These are phyloP conservation scores for Pelecanoides urinatrix DNA, from an alignment of 2,113 vertebrate genomes.

Conservation along the genomic window DNA sequence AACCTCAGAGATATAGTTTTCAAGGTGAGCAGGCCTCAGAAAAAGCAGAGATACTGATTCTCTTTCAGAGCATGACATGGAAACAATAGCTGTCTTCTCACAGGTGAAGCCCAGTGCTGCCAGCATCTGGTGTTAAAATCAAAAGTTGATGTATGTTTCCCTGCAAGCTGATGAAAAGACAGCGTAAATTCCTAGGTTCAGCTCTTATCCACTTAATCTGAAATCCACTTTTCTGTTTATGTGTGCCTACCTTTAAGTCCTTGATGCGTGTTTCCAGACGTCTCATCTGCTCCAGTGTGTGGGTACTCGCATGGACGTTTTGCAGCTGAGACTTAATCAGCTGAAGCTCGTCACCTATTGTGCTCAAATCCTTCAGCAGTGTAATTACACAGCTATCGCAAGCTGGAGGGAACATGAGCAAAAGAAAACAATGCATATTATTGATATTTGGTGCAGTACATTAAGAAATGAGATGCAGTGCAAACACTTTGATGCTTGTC, in stretches of 20 bases:
- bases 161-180: neutral
- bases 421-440: neutral
- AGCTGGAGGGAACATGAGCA: slow-evolving; percentile 71
- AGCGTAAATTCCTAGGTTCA: neutral
- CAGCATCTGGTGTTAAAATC: neutral
- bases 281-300: slow-evolving; percentile 76
- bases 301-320: slow-evolving; percentile 63
- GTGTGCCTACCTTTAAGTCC: slow-evolving; percentile 81
- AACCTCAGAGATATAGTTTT: neutral
- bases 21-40: neutral
- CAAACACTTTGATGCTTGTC: neutral
- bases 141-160: neutral
- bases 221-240: neutral
- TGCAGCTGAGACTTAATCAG: slow-evolving; percentile 82
- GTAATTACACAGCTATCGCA: slow-evolving; percentile 91
- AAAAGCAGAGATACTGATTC: neutral
- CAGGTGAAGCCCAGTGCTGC: neutral
- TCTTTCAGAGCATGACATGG: neutral
- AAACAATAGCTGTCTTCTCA: neutral
- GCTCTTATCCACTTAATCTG: neutral
- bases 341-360: slow-evolving; percentile 75
- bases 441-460: neutral
- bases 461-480: neutral
- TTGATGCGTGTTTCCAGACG: slow-evolving; percentile 78
- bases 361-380: slow-evolving; percentile 82